Evolutionary conservation across 2,888 invertebrate genomes (phyloP).

Genomic region (Odontocerum albicorne): DNA sequence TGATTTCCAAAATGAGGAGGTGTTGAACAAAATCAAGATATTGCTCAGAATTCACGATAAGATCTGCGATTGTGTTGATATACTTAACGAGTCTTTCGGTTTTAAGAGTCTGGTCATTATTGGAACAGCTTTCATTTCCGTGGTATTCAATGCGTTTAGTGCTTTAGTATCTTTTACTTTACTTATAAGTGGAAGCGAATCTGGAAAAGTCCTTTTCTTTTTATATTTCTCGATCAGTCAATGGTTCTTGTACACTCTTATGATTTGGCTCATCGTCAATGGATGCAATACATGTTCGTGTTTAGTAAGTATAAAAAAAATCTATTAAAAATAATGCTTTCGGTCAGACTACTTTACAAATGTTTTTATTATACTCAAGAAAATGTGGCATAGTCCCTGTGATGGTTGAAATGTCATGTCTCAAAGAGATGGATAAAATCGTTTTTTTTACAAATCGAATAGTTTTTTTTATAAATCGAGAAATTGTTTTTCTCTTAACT

Average conservation of each 20-base stretch:
- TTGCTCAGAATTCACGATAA: constrained; percentile 5
- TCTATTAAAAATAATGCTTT: too few species aligned
- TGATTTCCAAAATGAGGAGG: not conserved
- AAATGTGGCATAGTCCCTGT: too few species aligned
- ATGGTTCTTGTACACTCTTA: not conserved
- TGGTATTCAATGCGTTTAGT: not conserved
- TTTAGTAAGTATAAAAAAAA: not conserved
- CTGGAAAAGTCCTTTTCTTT: not conserved
- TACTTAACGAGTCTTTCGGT: not conserved
- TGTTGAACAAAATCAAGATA: not conserved
- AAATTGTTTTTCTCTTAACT: too few species aligned
- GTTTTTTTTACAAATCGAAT: too few species aligned
- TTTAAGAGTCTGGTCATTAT: constrained; percentile 1
- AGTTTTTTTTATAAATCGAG: too few species aligned
- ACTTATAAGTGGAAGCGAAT: not conserved
- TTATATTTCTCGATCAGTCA: not conserved
- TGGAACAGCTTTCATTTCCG: not conserved
- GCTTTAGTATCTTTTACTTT: not conserved
- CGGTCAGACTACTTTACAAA: too few species aligned
- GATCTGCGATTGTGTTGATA: constrained; percentile 9
- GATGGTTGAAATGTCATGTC: too few species aligned
- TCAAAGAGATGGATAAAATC: too few species aligned
- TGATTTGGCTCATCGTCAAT: not conserved
- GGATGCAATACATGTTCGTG: not conserved
- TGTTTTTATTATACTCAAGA: too few species aligned